These are phyloP conservation scores for Scaptomyza graminum DNA, from an alignment of 1,140 invertebrate species.

Conservation along the genomic window DNA sequence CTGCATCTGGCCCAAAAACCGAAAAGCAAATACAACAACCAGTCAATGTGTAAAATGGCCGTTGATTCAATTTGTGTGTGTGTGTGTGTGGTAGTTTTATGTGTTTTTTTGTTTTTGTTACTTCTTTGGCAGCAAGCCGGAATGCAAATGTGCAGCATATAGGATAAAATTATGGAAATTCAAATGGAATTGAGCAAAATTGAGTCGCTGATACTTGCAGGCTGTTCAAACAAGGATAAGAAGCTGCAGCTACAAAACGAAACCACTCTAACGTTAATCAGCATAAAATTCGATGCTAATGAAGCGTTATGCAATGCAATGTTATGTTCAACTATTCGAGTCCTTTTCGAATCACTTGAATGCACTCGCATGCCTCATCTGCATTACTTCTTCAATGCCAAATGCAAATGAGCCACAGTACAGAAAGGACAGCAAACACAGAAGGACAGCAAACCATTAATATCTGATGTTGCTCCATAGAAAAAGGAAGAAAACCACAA, in stretches of 20 bases:
- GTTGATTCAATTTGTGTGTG: conserved; percentile 18
- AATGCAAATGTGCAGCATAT: conserved; percentile 62
- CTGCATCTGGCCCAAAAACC: conserved; percentile 63
- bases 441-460: conserved; percentile 32
- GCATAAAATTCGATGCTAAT: conserved; percentile 73
- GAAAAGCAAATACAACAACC: conserved; percentile 31
- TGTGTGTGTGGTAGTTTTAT: conserved; percentile 8
- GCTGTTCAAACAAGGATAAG: conserved; percentile 57
- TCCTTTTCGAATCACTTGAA: conserved; percentile 34
- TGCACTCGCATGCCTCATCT: conserved; percentile 34
- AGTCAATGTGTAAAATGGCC: conserved; percentile 53
- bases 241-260: neutral
- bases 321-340: neutral
- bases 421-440: neutral
- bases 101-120: conserved; percentile 15
- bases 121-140: conserved; percentile 27
- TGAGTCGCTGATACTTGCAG: conserved; percentile 60
- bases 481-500: conserved; percentile 41
- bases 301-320: conserved; percentile 70
- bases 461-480: conserved; percentile 2
- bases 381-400: conserved; percentile 14
- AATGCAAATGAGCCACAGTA: conserved; percentile 68
- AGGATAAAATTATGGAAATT: conserved; percentile 18
- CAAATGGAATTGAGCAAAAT: conserved; percentile 34
- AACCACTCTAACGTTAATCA: conserved; percentile 48